Evolutionary conservation across 2,888 invertebrate species (phyloP).

Genomic region (Nephrocerus scutellatus): DNA sequence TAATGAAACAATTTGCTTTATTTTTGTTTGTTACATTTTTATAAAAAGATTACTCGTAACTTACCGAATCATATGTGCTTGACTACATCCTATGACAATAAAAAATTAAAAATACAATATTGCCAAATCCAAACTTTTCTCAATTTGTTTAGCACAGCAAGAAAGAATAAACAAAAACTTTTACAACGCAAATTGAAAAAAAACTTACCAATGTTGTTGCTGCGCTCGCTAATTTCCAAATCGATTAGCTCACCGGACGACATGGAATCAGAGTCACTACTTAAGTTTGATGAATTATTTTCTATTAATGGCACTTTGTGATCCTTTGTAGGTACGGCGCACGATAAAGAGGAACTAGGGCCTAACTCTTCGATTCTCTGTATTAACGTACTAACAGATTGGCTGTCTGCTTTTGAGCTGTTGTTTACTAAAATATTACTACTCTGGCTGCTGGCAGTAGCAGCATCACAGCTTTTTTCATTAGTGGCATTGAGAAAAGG

Average conservation of each 20-base stretch:
- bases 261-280: slow-evolving; percentile 34
- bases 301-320: slow-evolving; percentile 4
- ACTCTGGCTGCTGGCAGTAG: slow-evolving; percentile 14
- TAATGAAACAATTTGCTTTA: too few relatives aligned
- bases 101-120: slow-evolving; percentile 25
- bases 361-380: slow-evolving; percentile 34
- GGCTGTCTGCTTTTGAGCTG: slow-evolving; percentile 14
- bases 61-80: too few relatives aligned
- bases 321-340: slow-evolving; percentile 13
- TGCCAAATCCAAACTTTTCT: slow-evolving; percentile 20
- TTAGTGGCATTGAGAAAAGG: too few relatives aligned
- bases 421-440: slow-evolving; percentile 15
- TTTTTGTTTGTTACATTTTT: background rate
- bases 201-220: slow-evolving; percentile 33
- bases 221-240: slow-evolving; percentile 36
- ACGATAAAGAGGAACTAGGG: slow-evolving; percentile 27
- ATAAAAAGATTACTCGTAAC: background rate
- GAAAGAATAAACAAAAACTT: background rate
- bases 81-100: too few relatives aligned
- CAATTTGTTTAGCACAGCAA: background rate
- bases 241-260: slow-evolving; percentile 37
- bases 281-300: slow-evolving; percentile 29
- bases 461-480: too few relatives aligned
- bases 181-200: background rate
- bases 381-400: slow-evolving; percentile 19